These are phyloP conservation scores for Aricia artaxerxes DNA, from an alignment of 2,888 invertebrate species.

Conservation along the genomic window DNA sequence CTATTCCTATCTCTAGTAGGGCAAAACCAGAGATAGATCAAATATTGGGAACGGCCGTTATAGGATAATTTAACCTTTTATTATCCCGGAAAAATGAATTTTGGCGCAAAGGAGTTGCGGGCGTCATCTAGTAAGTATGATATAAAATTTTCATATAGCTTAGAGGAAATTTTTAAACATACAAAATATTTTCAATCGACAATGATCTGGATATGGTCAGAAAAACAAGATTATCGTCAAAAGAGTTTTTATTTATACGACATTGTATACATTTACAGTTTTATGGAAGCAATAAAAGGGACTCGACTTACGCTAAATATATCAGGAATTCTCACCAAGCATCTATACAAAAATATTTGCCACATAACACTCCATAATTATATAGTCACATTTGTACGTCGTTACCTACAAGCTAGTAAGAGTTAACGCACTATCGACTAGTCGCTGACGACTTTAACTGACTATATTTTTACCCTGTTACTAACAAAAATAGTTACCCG, in stretches of 20 bases:
- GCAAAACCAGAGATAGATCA: no score
- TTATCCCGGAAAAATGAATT: no score
- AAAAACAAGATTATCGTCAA: conserved; percentile 49
- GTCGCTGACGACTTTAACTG: neutral
- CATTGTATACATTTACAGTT: conserved; percentile 68
- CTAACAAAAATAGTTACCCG: no score
- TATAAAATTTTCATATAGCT: no score
- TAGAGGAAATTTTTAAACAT: no score
- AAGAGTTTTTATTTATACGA: conserved; percentile 65
- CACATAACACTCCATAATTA: conserved; percentile 33
- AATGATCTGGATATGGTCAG: conserved; percentile 13
- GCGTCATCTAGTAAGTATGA: no score
- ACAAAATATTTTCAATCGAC: no score
- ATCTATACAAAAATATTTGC: conserved; percentile 45
- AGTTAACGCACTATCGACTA: neutral
- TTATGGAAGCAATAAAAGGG: conserved; percentile 74
- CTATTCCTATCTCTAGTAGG: no score
- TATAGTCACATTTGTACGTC: conserved; percentile 23
- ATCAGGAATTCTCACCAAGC: conserved; percentile 43
- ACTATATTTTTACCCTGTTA: no score
- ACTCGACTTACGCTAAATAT: conserved; percentile 48
- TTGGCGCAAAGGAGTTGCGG: no score
- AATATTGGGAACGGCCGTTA: no score
- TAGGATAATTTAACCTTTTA: no score
- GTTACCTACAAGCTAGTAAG: neutral